A percentile compares a stretch with the other conserved stretches of the same genome.
These are phyloP conservation scores for Procavia capensis DNA, from an alignment of 2,113 vertebrate species.

Conservation along the genomic window DNA sequence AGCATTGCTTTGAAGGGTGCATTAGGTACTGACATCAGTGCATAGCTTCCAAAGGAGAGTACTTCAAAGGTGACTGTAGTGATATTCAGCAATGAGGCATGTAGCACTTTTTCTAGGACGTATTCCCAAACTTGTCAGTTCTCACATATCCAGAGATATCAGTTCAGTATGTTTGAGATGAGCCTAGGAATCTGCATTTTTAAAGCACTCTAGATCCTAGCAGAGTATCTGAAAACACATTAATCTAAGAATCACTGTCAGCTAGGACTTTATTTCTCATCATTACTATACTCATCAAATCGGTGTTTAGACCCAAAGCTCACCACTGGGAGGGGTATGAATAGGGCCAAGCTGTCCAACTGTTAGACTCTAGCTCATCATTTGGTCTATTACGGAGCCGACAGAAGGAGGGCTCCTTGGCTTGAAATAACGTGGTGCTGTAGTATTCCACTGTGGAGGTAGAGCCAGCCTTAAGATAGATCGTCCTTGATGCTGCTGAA, in stretches of 20 bases:
- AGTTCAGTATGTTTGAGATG: neutral
- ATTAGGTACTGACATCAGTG: too few relatives aligned
- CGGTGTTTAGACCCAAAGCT: neutral
- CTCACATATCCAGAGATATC: constrained; percentile 6
- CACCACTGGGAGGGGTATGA: neutral
- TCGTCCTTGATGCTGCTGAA: constrained; percentile 61
- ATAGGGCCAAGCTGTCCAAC: neutral
- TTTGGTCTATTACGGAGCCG: neutral
- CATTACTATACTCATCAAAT: neutral
- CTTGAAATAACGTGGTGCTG: constrained; percentile 55
- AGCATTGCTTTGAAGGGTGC: too few relatives aligned
- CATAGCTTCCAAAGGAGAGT: too few relatives aligned
- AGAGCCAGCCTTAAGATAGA: constrained; percentile 49
- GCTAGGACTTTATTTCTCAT: neutral
- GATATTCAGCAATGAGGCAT: too few relatives aligned
- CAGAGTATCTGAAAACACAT: neutral
- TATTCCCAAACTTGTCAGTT: too few relatives aligned
- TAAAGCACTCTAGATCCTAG: neutral
- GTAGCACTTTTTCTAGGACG: too few relatives aligned
- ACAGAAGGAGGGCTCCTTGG: constrained; percentile 27
- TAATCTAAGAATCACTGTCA: neutral
- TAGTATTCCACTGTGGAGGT: constrained; percentile 60
- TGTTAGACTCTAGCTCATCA: neutral
- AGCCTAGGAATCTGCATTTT: neutral
- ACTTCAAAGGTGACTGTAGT: too few relatives aligned